Percentiles rank a stretch among this genome's conserved stretches.
Conservation (phyloP, 2,113 vertebrate genomes). For the Aegithalos caudatus region DNA sequence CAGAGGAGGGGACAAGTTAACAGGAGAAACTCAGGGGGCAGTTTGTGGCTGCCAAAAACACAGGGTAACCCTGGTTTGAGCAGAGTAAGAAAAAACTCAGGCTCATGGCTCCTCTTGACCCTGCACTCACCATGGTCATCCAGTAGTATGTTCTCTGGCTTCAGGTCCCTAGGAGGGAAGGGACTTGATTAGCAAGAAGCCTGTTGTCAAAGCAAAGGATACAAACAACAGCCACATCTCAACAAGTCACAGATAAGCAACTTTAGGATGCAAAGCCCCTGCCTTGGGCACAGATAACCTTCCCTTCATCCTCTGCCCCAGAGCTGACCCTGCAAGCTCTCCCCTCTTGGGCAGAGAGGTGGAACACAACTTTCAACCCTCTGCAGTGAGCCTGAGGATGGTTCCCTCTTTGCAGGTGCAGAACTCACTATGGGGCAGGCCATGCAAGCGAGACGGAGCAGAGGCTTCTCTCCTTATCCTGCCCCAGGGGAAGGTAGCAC, state of each 20-base stretch:
- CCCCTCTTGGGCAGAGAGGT: not conserved
- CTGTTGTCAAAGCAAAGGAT: not conserved
- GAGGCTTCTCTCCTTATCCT: not conserved
- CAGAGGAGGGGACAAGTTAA: not conserved
- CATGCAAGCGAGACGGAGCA: not conserved
- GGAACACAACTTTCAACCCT: not conserved
- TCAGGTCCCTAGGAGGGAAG: conserved; percentile 82
- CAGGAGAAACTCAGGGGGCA: not conserved
- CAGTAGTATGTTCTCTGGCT: conserved; percentile 95
- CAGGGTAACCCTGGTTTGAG: not conserved
- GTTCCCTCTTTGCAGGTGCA: not conserved
- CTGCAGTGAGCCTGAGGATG: not conserved
- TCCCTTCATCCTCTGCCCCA: not conserved
- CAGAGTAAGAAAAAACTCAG: not conserved
- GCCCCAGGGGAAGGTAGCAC: not conserved
- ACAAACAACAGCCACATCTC: not conserved
- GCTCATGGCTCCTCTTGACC: not conserved
- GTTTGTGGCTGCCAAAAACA: not conserved
- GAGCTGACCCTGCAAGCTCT: not conserved
- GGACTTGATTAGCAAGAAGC: not conserved
- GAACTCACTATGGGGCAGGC: not conserved
- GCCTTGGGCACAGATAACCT: not conserved
- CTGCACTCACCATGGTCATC: conserved; percentile 90
- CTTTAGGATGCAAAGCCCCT: not conserved
- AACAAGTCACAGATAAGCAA: not conserved